A percentile compares a stretch with the other conserved stretches of the same genome.
phyloP scores from a whole-genome alignment of 2,113 vertebrate species.

The Scomber colias region DNA sequence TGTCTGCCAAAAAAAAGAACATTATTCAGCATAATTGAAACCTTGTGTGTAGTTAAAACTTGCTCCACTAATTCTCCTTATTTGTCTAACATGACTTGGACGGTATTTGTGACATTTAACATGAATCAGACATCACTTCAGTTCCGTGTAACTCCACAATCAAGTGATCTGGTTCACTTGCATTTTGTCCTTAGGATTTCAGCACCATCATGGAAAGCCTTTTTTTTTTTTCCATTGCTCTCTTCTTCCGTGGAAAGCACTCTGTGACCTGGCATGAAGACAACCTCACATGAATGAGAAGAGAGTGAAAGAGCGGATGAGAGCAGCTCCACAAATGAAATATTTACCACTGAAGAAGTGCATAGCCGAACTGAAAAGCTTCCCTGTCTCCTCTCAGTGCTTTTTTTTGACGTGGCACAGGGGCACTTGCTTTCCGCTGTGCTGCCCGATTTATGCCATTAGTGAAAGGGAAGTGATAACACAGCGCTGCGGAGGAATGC shows the following conservation, averaged over 20 bases:
- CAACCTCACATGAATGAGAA: slow-evolving; percentile 50
- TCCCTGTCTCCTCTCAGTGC: slow-evolving; percentile 47
- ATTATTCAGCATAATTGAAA: slow-evolving; percentile 1
- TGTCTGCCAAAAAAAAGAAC: background rate
- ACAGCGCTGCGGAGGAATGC: slow-evolving; percentile 64
- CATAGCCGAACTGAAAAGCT: slow-evolving; percentile 49
- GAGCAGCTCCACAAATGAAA: slow-evolving; percentile 64
- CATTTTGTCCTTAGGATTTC: slow-evolving; percentile 50
- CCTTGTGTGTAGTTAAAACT: background rate
- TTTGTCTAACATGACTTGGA: background rate
- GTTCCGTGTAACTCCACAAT: slow-evolving; percentile 15
- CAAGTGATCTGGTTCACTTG: slow-evolving; percentile 46
- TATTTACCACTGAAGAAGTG: slow-evolving; percentile 70
- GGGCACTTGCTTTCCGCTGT: slow-evolving; percentile 59
- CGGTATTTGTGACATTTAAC: background rate
- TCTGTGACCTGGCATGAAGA: slow-evolving; percentile 64
- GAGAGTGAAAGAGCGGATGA: slow-evolving; percentile 50
- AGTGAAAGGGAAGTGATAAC: slow-evolving; percentile 72
- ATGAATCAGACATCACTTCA: slow-evolving; percentile 41
- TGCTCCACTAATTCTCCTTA: background rate
- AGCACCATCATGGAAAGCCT: slow-evolving; percentile 60
- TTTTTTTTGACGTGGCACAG: slow-evolving; percentile 55
- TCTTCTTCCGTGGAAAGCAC: slow-evolving; percentile 67
- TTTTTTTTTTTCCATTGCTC: slow-evolving; percentile 54
- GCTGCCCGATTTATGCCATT: slow-evolving; percentile 64